Percentiles rank a stretch among this genome's conserved stretches.
Conservation (phyloP, 2,888 invertebrate genomes). For the Pristionchus japonicus region DNA sequence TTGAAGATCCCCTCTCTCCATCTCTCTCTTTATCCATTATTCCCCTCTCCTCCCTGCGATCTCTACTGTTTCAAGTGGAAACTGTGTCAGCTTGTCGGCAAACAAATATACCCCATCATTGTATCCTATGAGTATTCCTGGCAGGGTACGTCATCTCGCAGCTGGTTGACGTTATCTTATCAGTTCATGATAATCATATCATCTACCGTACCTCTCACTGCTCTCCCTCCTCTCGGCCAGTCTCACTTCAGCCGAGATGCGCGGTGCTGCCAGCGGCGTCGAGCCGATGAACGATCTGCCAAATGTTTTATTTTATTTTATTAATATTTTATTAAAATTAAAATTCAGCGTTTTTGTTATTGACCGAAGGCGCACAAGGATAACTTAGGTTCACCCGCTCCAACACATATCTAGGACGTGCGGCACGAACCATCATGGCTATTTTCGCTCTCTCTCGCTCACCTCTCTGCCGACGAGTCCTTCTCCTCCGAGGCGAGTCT, state of each 20-base stretch:
- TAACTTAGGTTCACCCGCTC: background rate
- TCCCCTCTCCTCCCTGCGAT: background rate
- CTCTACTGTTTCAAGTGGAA: slow-evolving; percentile 23
- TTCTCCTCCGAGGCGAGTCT: slow-evolving; percentile 58
- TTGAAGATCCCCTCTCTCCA: slow-evolving; percentile 5
- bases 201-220: slow-evolving; percentile 6
- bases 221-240: slow-evolving; percentile 22
- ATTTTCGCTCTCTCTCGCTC: background rate
- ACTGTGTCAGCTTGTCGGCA: slow-evolving; percentile 19
- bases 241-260: slow-evolving; percentile 39
- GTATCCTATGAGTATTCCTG: background rate
- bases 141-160: background rate
- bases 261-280: background rate
- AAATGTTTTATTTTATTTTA: background rate
- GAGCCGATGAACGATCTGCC: background rate
- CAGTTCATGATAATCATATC: background rate
- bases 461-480: slow-evolving; percentile 52
- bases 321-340: background rate
- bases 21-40: background rate
- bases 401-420: background rate
- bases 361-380: background rate
- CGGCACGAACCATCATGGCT: background rate
- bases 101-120: background rate
- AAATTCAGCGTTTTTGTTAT: background rate
- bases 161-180: background rate